These are phyloP conservation scores for Melanotaenia boesemani DNA, from an alignment of 2,797 vertebrate genomes.

Conservation along the genomic window DNA sequence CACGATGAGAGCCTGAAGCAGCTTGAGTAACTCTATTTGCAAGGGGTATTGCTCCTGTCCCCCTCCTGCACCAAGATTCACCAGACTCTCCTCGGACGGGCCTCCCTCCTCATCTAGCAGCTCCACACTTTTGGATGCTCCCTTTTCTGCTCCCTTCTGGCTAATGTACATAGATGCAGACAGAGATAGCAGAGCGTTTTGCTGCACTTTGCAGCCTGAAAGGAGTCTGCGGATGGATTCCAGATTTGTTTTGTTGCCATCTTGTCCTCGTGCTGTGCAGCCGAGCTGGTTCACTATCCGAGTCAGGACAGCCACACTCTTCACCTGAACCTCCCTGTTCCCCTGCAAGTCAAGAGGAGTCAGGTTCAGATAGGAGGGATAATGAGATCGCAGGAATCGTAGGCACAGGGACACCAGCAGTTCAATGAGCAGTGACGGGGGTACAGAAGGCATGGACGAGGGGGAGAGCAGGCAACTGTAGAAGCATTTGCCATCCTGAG, in stretches of 20 bases:
- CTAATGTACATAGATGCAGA: slow-evolving; percentile 93
- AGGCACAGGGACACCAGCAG: slow-evolving; percentile 92
- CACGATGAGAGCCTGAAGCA: slow-evolving; percentile 92
- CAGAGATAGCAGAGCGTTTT: slow-evolving; percentile 91
- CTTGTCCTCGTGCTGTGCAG: slow-evolving; percentile 69
- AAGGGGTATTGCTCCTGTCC: slow-evolving; percentile 92
- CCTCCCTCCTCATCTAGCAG: slow-evolving; percentile 70
- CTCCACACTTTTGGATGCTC: slow-evolving; percentile 37
- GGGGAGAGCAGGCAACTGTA: slow-evolving; percentile 87
- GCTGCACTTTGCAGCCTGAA: slow-evolving; percentile 89
- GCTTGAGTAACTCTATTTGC: slow-evolving; percentile 94
- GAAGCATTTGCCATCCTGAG: slow-evolving; percentile 90
- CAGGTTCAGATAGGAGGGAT: slow-evolving; percentile 89
- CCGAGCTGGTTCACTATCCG: slow-evolving; percentile 87
- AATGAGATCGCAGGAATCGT: slow-evolving; percentile 92
- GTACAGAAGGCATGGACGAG: slow-evolving; percentile 71
- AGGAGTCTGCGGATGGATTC: slow-evolving; percentile 86
- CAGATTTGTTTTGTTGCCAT: slow-evolving; percentile 33
- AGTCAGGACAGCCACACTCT: slow-evolving; percentile 94
- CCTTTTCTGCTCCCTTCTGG: slow-evolving; percentile 83
- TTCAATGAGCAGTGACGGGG: slow-evolving; percentile 90
- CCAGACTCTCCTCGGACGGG: slow-evolving; percentile 89
- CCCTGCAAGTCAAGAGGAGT: slow-evolving; percentile 88
- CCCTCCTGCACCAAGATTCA: slow-evolving; percentile 85
- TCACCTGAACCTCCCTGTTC: slow-evolving; percentile 96